These are phyloP conservation scores for Tachina grossa DNA, from an alignment of 2,888 invertebrate species.

Conservation along the genomic window DNA sequence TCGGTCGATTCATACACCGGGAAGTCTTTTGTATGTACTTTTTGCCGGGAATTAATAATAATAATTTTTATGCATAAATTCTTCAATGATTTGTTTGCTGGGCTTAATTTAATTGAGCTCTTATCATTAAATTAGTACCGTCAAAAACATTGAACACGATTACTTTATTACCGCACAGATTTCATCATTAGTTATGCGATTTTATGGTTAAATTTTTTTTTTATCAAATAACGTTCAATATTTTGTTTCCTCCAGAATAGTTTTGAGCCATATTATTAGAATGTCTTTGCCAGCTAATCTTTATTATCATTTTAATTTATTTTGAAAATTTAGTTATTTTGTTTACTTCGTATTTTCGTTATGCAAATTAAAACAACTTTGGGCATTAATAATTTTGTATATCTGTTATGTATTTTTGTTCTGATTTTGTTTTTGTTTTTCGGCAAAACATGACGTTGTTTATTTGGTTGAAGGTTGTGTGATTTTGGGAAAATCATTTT, in stretches of 20 bases:
- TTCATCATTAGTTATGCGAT: too few relatives aligned
- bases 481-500: constrained; percentile 49
- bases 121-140: too few relatives aligned
- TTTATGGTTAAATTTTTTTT: neutral
- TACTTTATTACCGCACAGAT: too few relatives aligned
- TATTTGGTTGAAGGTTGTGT: constrained; percentile 42
- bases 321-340: constrained; percentile 11
- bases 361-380: constrained; percentile 41
- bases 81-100: too few relatives aligned
- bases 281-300: neutral
- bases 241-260: neutral
- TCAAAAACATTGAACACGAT: too few relatives aligned
- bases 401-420: constrained; percentile 20
- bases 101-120: too few relatives aligned
- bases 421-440: constrained; percentile 14
- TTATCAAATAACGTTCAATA: neutral
- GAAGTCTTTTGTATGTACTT: too few relatives aligned
- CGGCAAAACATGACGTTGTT: constrained; percentile 45
- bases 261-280: neutral
- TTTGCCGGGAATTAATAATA: too few relatives aligned
- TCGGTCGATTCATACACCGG: too few relatives aligned
- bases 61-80: too few relatives aligned
- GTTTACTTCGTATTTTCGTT: constrained; percentile 32
- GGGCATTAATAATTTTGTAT: constrained; percentile 23
- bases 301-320: constrained; percentile 3